A percentile compares a stretch with the other conserved stretches of the same genome.
Conservation (phyloP, 2,797 vertebrate genomes). For the Phalanger gymnotis region DNA sequence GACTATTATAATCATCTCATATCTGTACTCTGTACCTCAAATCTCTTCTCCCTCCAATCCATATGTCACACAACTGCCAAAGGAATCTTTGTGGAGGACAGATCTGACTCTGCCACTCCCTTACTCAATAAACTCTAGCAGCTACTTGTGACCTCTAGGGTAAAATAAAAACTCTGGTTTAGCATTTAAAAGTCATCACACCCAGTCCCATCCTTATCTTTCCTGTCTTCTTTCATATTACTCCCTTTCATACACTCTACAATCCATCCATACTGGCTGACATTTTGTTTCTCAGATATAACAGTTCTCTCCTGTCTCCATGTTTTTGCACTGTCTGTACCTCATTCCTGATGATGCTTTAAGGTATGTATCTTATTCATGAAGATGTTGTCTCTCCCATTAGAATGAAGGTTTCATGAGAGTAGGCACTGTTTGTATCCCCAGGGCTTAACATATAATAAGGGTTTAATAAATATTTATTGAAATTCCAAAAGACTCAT, state of each 20-base stretch:
- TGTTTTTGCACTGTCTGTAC: not conserved
- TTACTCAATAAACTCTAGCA: not conserved
- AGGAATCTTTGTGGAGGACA: not conserved
- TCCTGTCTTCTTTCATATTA: not conserved
- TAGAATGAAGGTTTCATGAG: not conserved
- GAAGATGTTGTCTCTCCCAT: not conserved
- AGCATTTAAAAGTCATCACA: not conserved
- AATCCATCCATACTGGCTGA: not conserved
- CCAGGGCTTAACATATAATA: not conserved
- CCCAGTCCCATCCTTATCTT: not conserved
- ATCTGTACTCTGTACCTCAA: not conserved
- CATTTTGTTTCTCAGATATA: not conserved
- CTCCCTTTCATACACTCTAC: not conserved
- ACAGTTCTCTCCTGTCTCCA: not conserved
- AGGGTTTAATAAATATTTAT: not conserved
- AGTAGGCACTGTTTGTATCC: not conserved
- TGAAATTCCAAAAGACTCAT: not conserved
- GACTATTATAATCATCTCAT: not conserved
- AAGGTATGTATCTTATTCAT: not conserved
- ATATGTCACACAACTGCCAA: not conserved
- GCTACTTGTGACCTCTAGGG: not conserved
- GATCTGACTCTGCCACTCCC: not conserved
- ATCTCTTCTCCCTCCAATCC: not conserved
- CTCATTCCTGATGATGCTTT: not conserved
- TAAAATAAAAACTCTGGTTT: not conserved